Percentiles rank a stretch among this genome's conserved stretches.
Conservation (phyloP, 2,113 vertebrate species). For the Apeltes quadracus region DNA sequence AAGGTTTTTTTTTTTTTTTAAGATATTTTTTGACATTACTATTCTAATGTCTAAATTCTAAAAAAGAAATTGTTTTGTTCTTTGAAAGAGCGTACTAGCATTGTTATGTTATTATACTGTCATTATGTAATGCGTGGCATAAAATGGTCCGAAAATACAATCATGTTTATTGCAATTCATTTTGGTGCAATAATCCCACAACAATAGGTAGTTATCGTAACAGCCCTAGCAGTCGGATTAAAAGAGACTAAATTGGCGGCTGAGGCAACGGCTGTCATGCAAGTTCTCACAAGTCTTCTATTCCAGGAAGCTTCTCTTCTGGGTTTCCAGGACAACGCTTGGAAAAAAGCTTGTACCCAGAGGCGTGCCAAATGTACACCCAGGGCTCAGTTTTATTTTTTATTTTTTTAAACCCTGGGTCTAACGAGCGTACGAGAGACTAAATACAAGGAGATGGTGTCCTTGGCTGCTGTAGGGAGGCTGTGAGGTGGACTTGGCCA, state of each 20-base stretch:
- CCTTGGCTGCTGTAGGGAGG: neutral
- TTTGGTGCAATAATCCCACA: too few relatives aligned
- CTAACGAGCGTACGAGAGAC: neutral
- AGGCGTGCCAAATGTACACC: neutral
- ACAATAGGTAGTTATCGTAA: too few relatives aligned
- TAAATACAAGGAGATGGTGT: neutral
- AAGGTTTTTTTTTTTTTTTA: too few relatives aligned
- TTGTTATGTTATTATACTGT: too few relatives aligned
- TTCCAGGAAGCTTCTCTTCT: neutral
- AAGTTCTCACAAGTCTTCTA: conserved; percentile 24
- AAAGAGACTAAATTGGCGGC: conserved; percentile 37
- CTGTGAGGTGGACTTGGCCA: conserved; percentile 26
- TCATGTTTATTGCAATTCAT: too few relatives aligned
- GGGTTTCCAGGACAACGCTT: neutral
- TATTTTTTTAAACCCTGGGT: neutral
- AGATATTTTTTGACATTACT: too few relatives aligned
- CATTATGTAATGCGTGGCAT: too few relatives aligned
- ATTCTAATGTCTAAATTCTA: too few relatives aligned
- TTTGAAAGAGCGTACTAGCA: too few relatives aligned
- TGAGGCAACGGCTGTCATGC: conserved; percentile 32
- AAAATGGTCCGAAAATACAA: too few relatives aligned
- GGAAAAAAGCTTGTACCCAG: neutral
- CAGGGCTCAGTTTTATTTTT: neutral
- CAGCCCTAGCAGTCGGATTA: conserved; percentile 21
- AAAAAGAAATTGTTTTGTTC: too few relatives aligned